phyloP scores from a whole-genome alignment of 1,140 invertebrate species.

The Oncopeltus fasciatus region DNA sequence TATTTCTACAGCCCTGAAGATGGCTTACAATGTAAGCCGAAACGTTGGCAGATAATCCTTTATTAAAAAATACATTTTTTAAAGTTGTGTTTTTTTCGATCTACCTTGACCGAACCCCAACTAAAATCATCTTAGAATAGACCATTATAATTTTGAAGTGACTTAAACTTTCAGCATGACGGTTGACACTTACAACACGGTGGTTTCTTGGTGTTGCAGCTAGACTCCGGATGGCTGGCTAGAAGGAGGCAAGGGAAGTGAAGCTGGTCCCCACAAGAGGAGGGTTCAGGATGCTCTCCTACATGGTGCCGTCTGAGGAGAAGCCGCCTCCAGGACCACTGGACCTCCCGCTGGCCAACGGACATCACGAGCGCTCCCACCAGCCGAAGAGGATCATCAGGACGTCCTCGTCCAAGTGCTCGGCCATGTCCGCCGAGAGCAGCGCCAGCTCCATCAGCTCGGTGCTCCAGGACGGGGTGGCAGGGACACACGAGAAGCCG shows the following conservation, averaged over 20 bases:
- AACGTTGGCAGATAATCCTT: no score
- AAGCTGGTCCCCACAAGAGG: background rate
- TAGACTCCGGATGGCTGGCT: background rate
- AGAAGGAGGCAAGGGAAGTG: background rate
- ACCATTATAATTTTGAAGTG: no score
- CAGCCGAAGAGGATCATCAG: slow-evolving; percentile 21
- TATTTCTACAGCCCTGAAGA: no score
- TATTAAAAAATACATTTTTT: no score
- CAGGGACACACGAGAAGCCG: slow-evolving; percentile 17
- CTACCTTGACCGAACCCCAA: no score
- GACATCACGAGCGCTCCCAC: no score
- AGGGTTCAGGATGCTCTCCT: slow-evolving; percentile 38
- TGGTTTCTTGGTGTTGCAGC: no score
- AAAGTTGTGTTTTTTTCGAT: no score
- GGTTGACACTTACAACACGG: no score
- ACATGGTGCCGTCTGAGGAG: slow-evolving; percentile 47
- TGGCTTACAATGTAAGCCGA: no score
- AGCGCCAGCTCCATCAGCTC: slow-evolving; percentile 21
- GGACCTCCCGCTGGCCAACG: slow-evolving; percentile 16
- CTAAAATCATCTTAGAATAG: no score
- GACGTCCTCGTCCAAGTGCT: slow-evolving; percentile 16
- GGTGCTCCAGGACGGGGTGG: slow-evolving; percentile 10
- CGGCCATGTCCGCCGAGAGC: slow-evolving; percentile 22
- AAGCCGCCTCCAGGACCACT: slow-evolving; percentile 39
- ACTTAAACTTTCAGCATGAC: no score